A percentile compares a stretch with the other conserved stretches of the same genome.
Conservation (phyloP, 2,888 invertebrate genomes). For the Meteorus colon region DNA sequence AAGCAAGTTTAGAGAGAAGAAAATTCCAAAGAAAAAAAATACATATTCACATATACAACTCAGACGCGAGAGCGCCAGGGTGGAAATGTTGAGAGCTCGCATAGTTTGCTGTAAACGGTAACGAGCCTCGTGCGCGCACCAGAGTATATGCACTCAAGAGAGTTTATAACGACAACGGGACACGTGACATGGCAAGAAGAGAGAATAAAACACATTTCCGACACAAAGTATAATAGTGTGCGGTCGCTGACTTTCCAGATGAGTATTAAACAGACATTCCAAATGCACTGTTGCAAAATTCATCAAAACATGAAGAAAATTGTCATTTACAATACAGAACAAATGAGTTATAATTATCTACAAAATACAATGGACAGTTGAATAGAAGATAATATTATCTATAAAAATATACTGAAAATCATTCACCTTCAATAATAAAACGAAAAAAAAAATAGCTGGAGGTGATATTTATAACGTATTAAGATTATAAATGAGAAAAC, state of each 20-base stretch:
- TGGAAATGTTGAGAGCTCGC: slow-evolving; percentile 33
- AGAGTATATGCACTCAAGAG: slow-evolving; percentile 31
- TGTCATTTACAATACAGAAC: no score
- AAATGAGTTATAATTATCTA: no score
- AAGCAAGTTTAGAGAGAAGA: not conserved
- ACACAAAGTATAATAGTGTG: not conserved
- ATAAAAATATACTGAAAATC: no score
- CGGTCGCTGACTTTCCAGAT: not conserved
- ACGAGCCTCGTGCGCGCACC: slow-evolving; percentile 29
- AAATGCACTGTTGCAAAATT: not conserved
- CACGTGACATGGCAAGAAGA: slow-evolving; percentile 28
- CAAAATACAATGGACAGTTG: no score
- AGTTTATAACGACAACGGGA: slow-evolving; percentile 35
- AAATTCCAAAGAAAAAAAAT: not conserved
- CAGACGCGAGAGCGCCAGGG: not conserved
- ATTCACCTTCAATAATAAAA: no score
- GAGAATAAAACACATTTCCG: slow-evolving; percentile 17
- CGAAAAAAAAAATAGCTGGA: no score
- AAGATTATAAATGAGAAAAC: no score
- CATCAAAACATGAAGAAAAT: no score
- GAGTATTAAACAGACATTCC: slow-evolving; percentile 4
- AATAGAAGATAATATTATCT: no score
- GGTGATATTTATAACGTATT: no score
- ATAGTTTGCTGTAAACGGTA: slow-evolving; percentile 31
- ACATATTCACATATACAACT: not conserved